phyloP scores from a whole-genome alignment of 1,140 invertebrate species.

The Drosophila littoralis region DNA sequence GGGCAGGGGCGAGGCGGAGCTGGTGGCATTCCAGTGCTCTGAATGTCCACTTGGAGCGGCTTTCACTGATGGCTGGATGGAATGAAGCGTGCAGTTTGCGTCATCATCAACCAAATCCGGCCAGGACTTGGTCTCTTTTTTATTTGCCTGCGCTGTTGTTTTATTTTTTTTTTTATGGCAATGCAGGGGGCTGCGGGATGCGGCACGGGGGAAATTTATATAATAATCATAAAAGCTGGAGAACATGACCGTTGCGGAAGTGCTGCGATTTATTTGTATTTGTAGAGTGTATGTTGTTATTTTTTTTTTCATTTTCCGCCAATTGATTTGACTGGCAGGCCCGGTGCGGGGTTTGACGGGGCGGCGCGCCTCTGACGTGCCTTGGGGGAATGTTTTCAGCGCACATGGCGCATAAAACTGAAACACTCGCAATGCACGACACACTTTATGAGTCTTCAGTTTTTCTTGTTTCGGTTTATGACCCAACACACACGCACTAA shows the following conservation, averaged over 20 bases:
- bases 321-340: slow-evolving; percentile 73
- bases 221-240: slow-evolving; percentile 78
- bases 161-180: slow-evolving; percentile 70
- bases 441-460: slow-evolving; percentile 56
- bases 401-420: slow-evolving; percentile 68
- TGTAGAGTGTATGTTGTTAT: slow-evolving; percentile 55
- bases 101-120: slow-evolving; percentile 50
- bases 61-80: slow-evolving; percentile 28
- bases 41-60: slow-evolving; percentile 26
- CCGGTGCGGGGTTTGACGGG: slow-evolving; percentile 1
- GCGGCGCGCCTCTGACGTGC: neutral
- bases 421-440: slow-evolving; percentile 53
- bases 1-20: neutral
- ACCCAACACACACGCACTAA: slow-evolving; percentile 13
- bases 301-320: slow-evolving; percentile 65
- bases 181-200: slow-evolving; percentile 26
- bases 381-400: slow-evolving; percentile 57
- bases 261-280: slow-evolving; percentile 79
- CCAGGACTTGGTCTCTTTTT: slow-evolving; percentile 49
- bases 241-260: slow-evolving; percentile 77
- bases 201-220: slow-evolving; percentile 56
- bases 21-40: neutral
- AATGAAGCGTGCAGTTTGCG: slow-evolving; percentile 66
- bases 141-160: slow-evolving; percentile 58
- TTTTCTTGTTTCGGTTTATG: slow-evolving; percentile 55